Percentiles rank a stretch among this genome's conserved stretches.
Conservation (phyloP, 2,888 invertebrate species). For the Dasysyrphus tricinctus region DNA sequence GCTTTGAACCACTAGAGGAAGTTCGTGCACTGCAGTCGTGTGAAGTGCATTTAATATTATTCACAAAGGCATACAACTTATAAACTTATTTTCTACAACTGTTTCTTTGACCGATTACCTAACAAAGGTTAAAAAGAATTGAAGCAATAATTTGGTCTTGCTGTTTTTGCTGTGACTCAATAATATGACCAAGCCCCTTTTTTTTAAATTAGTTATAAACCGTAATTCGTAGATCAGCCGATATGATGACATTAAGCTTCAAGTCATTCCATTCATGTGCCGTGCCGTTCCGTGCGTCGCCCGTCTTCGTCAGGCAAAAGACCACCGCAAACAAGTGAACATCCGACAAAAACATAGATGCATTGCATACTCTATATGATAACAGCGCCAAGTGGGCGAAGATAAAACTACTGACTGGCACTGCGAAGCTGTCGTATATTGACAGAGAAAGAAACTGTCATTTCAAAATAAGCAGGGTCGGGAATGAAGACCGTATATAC, state of each 20-base stretch:
- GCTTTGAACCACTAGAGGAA: no score
- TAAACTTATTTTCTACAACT: neutral
- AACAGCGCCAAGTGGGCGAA: neutral
- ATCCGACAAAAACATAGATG: neutral
- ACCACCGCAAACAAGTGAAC: conserved; percentile 2
- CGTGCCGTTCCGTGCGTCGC: neutral
- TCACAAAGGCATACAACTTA: no score
- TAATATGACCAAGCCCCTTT: conserved; percentile 36
- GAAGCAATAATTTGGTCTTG: conserved; percentile 11
- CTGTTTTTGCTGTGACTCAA: conserved; percentile 17
- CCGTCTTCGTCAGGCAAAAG: neutral
- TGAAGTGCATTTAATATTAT: no score
- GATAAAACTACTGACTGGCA: neutral
- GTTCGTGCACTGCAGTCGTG: no score
- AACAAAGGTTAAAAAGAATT: conserved; percentile 31
- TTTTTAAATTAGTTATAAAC: conserved; percentile 29
- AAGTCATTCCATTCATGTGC: conserved; percentile 47
- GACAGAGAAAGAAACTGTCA: conserved; percentile 5
- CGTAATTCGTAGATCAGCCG: conserved; percentile 56
- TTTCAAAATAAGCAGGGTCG: no score
- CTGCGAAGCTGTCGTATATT: conserved; percentile 1
- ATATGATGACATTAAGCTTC: conserved; percentile 47
- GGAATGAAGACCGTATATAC: neutral
- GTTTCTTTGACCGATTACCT: conserved; percentile 19
- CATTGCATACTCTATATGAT: neutral